Evolutionary conservation across 2,113 vertebrate genomes (phyloP), one percentile per base, ranked within the genome.

Genomic region (Leucosticte australis): DNA sequence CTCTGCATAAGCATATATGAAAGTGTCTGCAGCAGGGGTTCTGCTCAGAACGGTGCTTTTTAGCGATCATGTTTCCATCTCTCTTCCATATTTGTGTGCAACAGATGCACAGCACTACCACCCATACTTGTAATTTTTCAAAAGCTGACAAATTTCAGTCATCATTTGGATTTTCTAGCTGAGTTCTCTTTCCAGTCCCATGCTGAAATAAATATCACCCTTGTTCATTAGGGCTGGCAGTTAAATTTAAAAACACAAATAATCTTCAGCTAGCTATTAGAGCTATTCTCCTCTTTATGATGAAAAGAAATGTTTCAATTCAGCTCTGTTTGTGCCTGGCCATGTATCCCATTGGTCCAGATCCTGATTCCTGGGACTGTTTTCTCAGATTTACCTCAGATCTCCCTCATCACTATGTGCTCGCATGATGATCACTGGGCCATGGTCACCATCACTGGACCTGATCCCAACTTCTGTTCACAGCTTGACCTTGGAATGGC

Each of bases 51-150:
- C 6, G 28, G 17, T 8, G 7, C 5, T 42, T 47, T 53, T 52
- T 13, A 47, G 28, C 1, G 0, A 15, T 42, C 13, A 11, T 33
- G 0, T n/a, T 55, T 71, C 41, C 28, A 7, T 75, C 18, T 7
- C 9, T 53, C 26, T 95, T 87, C 31, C 28, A 56, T 78, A 27
- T 24, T 24, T 9, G 5, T 5, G 8, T 17, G 15, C 33, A 47
- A 35, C 20, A 6, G 55, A 22, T 6, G 7, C 18, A 35, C 27
- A 44, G 23, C n/a, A 24, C 44, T 28, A 63, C 15, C 0, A 2
- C 5, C 3, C 16, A 16, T 17, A 39, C 8, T 46, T 53, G 7
- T 11, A 55, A 28, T 46, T 71, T 80, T 22, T 21, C 1, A 42
- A 11, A 27, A 91, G 22, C 10, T 44, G 14, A 44, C 7, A 50